Base-by-base conservation (phyloP, 1,140 invertebrate species). In the Globodera ellingtonae region DNA sequence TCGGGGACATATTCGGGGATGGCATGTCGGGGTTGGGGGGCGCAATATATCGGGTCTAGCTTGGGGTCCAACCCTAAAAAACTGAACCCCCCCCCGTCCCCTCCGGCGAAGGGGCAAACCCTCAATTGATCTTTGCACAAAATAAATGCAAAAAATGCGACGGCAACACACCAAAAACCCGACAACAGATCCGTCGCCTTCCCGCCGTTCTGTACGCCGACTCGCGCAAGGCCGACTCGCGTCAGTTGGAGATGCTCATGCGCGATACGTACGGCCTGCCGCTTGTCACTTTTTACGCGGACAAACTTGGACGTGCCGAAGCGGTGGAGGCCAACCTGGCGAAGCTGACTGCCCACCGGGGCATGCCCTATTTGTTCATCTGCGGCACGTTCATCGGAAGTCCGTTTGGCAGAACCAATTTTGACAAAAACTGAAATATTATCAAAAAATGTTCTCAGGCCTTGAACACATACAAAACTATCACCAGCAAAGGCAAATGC, bases 301-400 rank as follows among this genome's bases (percentile, higher is more conserved):
- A 89, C 72, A 89, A 89, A 82, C 89, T 89, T 66, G 85, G 86
- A 52, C 79, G 85, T 18, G 81, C 86, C 21, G 80, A 79, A 52
- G 59, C 77, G 10, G 87, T 89, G 18, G 78, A 88, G 71, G 76
- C 80, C 47, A 83, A 88, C 77, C 76, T 89, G 35, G 79, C 87
- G 50, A 84, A 89, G 65, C 74, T 89, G 71, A 89, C 87, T 24
- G 87, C 86, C 35, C 86, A 87, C 76, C 82, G 85, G 13, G 87
- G 84, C n/a, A 21, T 89, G 47, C 87, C 88, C 9, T 89, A 89
- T 59, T 75, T 89, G 15, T 89, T 89, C 69, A 89, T 89, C 81
- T 89, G 87, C 76, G 88, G 88, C n/a, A 89, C 87, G 13, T 89
- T 89, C 75, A 89, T 89, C 75, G 87, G 87, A 82, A 89, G 88